Conservation (phyloP, 2,797 vertebrate species). For the Threskiornis aethiopicus region DNA sequence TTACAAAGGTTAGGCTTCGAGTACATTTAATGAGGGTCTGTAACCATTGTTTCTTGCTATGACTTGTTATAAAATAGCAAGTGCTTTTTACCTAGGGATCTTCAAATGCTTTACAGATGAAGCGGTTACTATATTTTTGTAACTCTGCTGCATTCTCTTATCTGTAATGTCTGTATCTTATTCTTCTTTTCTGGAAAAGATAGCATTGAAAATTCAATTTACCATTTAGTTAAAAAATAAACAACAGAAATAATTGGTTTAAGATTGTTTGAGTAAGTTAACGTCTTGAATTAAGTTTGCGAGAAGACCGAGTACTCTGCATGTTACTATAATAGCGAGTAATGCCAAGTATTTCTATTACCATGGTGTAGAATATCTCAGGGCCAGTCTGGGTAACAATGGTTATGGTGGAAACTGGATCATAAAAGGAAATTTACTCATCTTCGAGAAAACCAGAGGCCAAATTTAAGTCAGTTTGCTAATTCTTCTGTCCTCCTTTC, state of each 20-base stretch:
- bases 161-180: background rate
- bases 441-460: background rate
- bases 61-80: background rate
- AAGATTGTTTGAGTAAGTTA: background rate
- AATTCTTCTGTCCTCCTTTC: background rate
- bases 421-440: background rate
- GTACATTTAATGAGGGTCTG: background rate
- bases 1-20: background rate
- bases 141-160: background rate
- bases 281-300: background rate
- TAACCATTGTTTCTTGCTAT: background rate
- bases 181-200: background rate
- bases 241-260: background rate
- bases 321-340: background rate
- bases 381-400: background rate
- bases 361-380: background rate
- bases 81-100: background rate
- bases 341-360: background rate
- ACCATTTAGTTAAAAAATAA: background rate
- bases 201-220: background rate
- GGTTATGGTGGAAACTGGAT: background rate
- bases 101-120: background rate
- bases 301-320: background rate
- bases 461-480: background rate
- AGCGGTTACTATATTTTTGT: background rate